These are phyloP conservation scores for Amazona guildingii DNA, from an alignment of 2,113 vertebrate species.

Conservation along the genomic window DNA sequence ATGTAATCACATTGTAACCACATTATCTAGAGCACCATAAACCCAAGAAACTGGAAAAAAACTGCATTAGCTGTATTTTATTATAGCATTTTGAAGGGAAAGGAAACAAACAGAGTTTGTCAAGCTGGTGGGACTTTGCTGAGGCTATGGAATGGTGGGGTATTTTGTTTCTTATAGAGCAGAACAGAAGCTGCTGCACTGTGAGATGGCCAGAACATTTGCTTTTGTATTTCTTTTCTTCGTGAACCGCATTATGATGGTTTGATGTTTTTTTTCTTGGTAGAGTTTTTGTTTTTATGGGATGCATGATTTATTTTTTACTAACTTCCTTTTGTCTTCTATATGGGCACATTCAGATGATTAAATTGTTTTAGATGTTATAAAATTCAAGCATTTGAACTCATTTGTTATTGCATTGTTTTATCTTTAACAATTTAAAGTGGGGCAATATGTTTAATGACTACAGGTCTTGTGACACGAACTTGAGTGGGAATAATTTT, in stretches of 20 bases:
- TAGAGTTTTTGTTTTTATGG: background rate
- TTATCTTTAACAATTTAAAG: background rate
- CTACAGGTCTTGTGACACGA: background rate
- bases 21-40: slow-evolving; percentile 56
- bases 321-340: background rate
- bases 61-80: background rate
- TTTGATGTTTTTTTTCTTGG: background rate
- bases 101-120: background rate
- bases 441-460: background rate
- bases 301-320: background rate
- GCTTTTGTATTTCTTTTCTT: background rate
- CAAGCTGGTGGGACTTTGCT: background rate
- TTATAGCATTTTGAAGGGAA: background rate
- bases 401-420: background rate
- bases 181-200: background rate
- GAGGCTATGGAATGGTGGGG: fast-evolving
- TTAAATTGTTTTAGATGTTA: background rate
- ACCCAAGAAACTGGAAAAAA: slow-evolving; percentile 28
- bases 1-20: slow-evolving; percentile 15
- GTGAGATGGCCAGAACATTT: background rate
- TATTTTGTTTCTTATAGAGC: background rate
- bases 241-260: background rate
- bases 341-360: background rate
- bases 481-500: background rate
- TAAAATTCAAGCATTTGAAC: background rate